Percentiles rank a stretch among this genome's conserved stretches.
Evolutionary conservation across 2,797 vertebrate species (phyloP).

Genomic region (Scolopax rusticola): DNA sequence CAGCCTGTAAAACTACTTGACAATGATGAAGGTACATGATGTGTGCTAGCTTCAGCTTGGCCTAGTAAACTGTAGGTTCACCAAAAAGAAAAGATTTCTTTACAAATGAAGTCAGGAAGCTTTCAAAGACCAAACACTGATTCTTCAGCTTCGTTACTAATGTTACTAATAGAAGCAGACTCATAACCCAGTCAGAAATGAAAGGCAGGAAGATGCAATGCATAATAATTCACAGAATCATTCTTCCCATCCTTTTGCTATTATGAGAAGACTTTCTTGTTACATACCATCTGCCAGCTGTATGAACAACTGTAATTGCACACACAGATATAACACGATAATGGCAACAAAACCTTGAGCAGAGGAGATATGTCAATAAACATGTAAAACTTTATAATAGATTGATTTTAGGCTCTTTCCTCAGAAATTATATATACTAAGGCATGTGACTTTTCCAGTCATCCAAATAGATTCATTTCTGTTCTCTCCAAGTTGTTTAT

Average conservation of each 20-base stretch:
- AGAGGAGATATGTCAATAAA: background rate
- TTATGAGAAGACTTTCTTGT: background rate
- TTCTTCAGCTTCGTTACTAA: background rate
- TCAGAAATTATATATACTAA: background rate
- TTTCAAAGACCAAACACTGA: background rate
- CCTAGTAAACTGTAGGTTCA: background rate
- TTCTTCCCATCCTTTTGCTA: background rate
- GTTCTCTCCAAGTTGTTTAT: background rate
- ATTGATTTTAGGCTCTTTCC: background rate
- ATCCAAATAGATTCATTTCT: background rate
- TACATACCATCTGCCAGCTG: background rate
- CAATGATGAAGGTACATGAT: background rate
- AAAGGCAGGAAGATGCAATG: background rate
- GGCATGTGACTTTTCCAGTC: background rate
- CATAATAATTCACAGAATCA: background rate
- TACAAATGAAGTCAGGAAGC: background rate
- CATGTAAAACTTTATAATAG: background rate
- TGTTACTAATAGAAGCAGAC: background rate
- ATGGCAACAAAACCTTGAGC: background rate
- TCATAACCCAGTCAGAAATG: background rate
- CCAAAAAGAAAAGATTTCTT: background rate
- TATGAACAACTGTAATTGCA: background rate
- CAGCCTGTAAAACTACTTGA: background rate
- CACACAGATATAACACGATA: background rate
- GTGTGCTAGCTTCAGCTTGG: background rate